Evolutionary conservation across 2,888 invertebrate genomes (phyloP).

Genomic region (Pollenia amentaria): DNA sequence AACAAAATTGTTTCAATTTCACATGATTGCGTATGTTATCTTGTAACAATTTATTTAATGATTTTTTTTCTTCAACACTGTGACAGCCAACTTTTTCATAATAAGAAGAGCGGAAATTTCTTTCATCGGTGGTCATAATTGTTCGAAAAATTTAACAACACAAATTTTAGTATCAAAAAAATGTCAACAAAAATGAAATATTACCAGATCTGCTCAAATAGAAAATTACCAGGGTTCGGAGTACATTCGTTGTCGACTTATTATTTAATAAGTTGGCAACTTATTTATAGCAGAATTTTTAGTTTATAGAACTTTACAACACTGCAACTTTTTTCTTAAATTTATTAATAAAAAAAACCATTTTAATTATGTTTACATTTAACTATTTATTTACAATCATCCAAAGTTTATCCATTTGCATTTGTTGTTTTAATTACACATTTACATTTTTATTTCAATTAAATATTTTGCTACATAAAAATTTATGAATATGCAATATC

Average conservation of each 20-base stretch:
- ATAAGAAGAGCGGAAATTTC: constrained; percentile 92
- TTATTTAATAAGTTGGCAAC: too few species aligned
- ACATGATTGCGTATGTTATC: constrained; percentile 88
- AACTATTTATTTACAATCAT: constrained; percentile 70
- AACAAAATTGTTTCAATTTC: constrained; percentile 93
- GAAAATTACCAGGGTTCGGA: too few species aligned
- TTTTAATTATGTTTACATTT: constrained; percentile 23
- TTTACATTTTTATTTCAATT: constrained; percentile 56
- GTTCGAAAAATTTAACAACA: not conserved
- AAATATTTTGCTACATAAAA: constrained; percentile 64
- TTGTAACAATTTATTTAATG: constrained; percentile 93
- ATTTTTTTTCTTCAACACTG: constrained; percentile 95
- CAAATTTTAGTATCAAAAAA: not conserved
- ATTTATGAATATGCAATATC: constrained; percentile 59
- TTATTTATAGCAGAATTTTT: too few species aligned
- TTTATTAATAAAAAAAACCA: too few species aligned
- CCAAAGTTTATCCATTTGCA: constrained; percentile 43
- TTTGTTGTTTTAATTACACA: constrained; percentile 52
- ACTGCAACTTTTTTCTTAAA: too few species aligned
- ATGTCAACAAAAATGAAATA: constrained; percentile 5
- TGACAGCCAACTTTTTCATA: constrained; percentile 95
- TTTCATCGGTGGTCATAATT: constrained; percentile 86
- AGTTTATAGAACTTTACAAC: too few species aligned
- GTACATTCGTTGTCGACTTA: too few species aligned
- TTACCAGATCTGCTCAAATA: not conserved